Evolutionary conservation across 2,888 invertebrate species (phyloP), one percentile per base, ranked within the genome.

Genomic region (Mythimna lalbum): DNA sequence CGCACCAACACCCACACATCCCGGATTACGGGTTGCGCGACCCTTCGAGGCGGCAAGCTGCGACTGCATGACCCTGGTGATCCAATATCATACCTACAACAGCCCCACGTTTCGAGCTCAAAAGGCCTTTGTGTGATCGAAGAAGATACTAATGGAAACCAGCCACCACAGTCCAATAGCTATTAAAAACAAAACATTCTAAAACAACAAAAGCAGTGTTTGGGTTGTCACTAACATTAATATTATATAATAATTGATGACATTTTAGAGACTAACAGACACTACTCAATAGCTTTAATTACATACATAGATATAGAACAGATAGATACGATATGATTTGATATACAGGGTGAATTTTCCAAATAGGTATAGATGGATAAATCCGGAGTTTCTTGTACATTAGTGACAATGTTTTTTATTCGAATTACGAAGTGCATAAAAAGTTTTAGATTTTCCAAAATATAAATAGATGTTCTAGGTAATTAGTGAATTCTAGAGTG

Each of bases 161-260:
- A 74, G 62, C 76, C 76, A 67, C 75, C 68, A 73, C 74, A 76
- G 76, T 73, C 66, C 84, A 79, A 84, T 69, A 73, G 69, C 82
- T 82, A 84, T 57, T 65, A 70, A 70, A 82, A 80, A 84, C 59
- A 84, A 78, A 80, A 84, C 63, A 72, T 72, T 84, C 72, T 81
- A 81, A 59, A 81, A 81, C 77, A 81, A 66, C 77, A 63, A 57
- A 69, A 79, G 79, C 79, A 73, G 56, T 63, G 33, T 64, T 77
- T 61, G 64, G 49, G 63, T 78, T 63, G 52, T 43, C 50, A 36
- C 63, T 73, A 59, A 68, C 39, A 67, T 78, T 63, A 63, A 33
- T 69, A 56, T 50, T 0, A 59, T 31, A 63, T 74, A 63, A 39
- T 33, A 66, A 17, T 76, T 19, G 60, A 80, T 17, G 10, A 53